A percentile compares a stretch with the other conserved stretches of the same genome.
Conservation (phyloP, 2,888 invertebrate species). For the Abrostola tripartita region DNA sequence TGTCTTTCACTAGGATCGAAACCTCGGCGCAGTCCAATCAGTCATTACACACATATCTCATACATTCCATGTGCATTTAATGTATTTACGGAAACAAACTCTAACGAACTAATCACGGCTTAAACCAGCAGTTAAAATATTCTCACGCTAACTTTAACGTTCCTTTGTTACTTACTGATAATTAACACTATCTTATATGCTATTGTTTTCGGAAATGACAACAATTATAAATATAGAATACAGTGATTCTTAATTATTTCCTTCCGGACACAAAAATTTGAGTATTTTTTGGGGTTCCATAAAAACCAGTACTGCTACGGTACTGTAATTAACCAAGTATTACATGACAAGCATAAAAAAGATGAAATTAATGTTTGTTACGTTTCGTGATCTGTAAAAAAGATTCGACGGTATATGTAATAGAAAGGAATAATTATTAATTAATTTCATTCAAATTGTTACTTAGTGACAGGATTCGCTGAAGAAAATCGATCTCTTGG, state of each 20-base stretch:
- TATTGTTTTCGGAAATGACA: conserved; percentile 55
- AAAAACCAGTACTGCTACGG: too few relatives aligned
- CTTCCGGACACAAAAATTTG: conserved; percentile 50
- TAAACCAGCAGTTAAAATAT: conserved; percentile 34
- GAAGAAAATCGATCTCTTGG: too few relatives aligned
- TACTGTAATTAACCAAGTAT: too few relatives aligned
- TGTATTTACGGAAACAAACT: conserved; percentile 34
- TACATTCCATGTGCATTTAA: conserved; percentile 19
- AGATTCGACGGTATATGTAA: too few relatives aligned
- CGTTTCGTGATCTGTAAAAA: too few relatives aligned
- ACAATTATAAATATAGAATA: conserved; percentile 36
- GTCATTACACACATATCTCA: too few relatives aligned
- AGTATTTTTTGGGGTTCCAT: conserved; percentile 9
- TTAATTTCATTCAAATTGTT: too few relatives aligned
- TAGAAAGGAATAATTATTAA: too few relatives aligned
- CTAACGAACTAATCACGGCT: conserved; percentile 23
- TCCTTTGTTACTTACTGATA: conserved; percentile 44
- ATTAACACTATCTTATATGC: conserved; percentile 35
- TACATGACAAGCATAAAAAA: background rate
- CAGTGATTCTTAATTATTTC: conserved; percentile 36
- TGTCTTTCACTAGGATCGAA: too few relatives aligned
- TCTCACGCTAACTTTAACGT: conserved; percentile 50
- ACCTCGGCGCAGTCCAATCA: too few relatives aligned
- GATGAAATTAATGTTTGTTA: too few relatives aligned
- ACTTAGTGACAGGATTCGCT: too few relatives aligned